These are phyloP conservation scores for Ceuthmochares aereus DNA, from an alignment of 2,113 vertebrate genomes.

Conservation along the genomic window DNA sequence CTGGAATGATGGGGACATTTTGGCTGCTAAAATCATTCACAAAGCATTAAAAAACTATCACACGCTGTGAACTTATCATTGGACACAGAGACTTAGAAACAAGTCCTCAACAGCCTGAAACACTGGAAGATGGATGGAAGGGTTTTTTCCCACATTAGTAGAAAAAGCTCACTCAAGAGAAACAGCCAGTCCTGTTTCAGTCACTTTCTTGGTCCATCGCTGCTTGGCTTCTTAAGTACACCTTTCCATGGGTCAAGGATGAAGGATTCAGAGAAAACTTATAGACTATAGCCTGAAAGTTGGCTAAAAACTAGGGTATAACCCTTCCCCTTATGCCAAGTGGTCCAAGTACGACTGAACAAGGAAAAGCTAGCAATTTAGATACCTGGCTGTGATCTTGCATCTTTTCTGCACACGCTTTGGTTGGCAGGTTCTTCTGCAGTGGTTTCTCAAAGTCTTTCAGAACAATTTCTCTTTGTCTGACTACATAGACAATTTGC, in stretches of 20 bases:
- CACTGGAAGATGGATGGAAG: background rate
- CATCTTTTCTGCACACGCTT: background rate
- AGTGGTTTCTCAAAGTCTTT: background rate
- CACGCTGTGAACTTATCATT: background rate
- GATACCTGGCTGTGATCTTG: background rate
- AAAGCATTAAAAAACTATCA: background rate
- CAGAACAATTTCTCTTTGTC: background rate
- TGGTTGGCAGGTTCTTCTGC: background rate
- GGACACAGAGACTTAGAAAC: accelerated
- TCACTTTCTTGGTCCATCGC: background rate
- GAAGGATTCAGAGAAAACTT: background rate
- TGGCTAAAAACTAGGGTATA: background rate
- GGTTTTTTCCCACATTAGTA: background rate
- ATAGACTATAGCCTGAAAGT: background rate
- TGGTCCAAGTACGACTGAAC: background rate
- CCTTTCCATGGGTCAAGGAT: background rate
- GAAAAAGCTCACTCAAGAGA: background rate
- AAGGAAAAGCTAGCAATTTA: background rate
- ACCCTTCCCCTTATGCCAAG: background rate
- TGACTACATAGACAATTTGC: background rate
- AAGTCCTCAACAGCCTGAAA: background rate
- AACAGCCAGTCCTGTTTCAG: background rate
- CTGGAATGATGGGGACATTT: constrained; percentile 14
- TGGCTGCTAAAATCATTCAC: constrained; percentile 24
- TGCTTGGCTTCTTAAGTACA: background rate